Base-by-base conservation (phyloP, 2,888 invertebrate genomes). In the Dyspetes luteomarginatus region DNA sequence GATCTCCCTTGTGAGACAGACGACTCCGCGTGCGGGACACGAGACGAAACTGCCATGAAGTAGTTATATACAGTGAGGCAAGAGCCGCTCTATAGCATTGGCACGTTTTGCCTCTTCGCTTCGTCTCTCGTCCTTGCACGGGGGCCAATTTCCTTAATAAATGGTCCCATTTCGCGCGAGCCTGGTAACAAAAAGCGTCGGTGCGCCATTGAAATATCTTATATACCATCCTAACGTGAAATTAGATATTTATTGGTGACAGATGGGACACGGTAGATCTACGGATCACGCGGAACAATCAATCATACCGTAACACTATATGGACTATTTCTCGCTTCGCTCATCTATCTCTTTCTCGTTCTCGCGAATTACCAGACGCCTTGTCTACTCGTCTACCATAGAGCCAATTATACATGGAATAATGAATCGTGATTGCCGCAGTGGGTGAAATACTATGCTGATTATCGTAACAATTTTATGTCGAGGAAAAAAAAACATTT, bases 201-300 rank as follows among this genome's bases (percentile, higher is more conserved):
- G 87, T 85, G 85, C 83, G 81, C 83, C 89, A 88, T 88, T 89
- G 89, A 91, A 90, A 90, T 88, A 89, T 91, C 90, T 91, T 91
- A 90, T 90, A 89, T 88, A 90, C 91, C 90, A 90, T 88, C 87
- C 88, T 86, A 89, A 91, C 88, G 88, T 90, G 91, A 91, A 91
- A 91, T 91, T 91, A 91, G 91, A 91, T 91, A 91, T 91, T 91
- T 91, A 91, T 91, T 90, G 91, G 91, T 89, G 91, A 91, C 91
- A 90, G 91, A 90, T 90, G 90, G 90, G 90, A 90, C 89, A 87
- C 84, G 90, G 89, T 88, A 85, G 88, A 89, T 90, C 88, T 83
- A 85, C 86, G 89, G 89, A 89, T 91, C 89, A 89, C 86, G 86
- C 85, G 72, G 84, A 84, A 86, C 88, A 88, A 91, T 91, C 90